Base-by-base conservation (phyloP, 2,113 vertebrate species). In the Psittacula cyanocephala region DNA sequence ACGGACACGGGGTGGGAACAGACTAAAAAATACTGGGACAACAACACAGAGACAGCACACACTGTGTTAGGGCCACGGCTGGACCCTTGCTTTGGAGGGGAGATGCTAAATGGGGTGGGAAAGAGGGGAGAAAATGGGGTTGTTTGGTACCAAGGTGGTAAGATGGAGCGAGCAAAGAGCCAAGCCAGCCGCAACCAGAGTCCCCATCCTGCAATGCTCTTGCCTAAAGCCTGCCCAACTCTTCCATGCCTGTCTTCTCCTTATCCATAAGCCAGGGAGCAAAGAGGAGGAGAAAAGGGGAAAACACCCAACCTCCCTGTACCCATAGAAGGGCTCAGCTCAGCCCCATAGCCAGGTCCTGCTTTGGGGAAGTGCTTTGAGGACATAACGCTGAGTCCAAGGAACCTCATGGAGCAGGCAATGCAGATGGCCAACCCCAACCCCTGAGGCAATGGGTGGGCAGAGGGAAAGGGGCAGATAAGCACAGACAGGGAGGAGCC, bases 21-120 rank as follows among this genome's bases (percentile, higher is more conserved):
- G 92, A 95, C 96, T 96, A 94, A 93, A 97, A 97, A 90, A 95
- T 88, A 96, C 96, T 93, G 86, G 83, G 96, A 96, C 88, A 96
- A 95, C 95, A 94, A 97, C 96, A 97, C 92, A 97, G 92, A 96
- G 88, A 96, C 92, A 97, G 96, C 86, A 96, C 11, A 95, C 64
- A 92, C 80, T 3, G 0, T 22, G 83, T 96, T 95, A 96, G 91
- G 95, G 94, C 80, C 88, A 84, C 0, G 0, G 49, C 46, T 0
- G 14, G 76, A 91, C 72, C 94, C 86, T 63, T 43, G 46, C 31
- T n/a, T 53, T 37, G 88, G 53, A 83, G 46, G 23, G 69, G 28
- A 81, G 72, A 92, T 86, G 91, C 91, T 84, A 75, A 86, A 91
- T 88, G 91, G 24, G 13, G 9, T 74, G 46, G 46, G 37, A 88